phyloP scores from a whole-genome alignment of 2,888 invertebrate genomes.

The Petrolisthes manimaculis region DNA sequence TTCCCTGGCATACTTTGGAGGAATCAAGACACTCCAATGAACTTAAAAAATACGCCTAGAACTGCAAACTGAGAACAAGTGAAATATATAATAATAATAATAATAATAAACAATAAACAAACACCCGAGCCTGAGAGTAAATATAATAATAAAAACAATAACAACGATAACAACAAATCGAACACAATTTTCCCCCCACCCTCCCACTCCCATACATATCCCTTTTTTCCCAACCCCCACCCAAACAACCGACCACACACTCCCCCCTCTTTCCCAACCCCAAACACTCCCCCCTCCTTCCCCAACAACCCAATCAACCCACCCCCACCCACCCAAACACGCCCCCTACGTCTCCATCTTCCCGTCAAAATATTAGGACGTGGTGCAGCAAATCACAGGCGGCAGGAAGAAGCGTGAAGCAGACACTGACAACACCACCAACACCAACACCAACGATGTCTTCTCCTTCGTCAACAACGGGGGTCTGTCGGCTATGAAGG shows the following conservation, averaged over 20 bases:
- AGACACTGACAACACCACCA: conserved; percentile 2
- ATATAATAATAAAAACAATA: conserved; percentile 14
- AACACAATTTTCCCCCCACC: neutral
- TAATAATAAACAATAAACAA: neutral
- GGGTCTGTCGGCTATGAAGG: conserved; percentile 53
- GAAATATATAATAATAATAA: neutral
- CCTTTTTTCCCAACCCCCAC: neutral
- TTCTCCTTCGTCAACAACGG: conserved; percentile 57
- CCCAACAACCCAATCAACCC: neutral
- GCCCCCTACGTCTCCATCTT: neutral
- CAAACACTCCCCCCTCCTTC: neutral
- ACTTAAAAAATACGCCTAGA: neutral
- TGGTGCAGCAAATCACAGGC: conserved; percentile 57
- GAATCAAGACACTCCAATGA: too few relatives aligned
- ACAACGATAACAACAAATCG: too few relatives aligned
- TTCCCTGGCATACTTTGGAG: too few relatives aligned
- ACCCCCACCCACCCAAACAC: conserved; percentile 11
- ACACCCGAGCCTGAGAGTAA: neutral
- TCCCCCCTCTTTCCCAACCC: neutral
- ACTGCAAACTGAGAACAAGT: neutral
- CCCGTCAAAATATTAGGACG: conserved; percentile 39
- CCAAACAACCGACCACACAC: neutral
- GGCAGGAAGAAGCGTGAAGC: conserved; percentile 18
- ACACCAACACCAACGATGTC: neutral
- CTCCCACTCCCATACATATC: neutral